phyloP scores from a whole-genome alignment of 1,140 invertebrate genomes.

The Globodera rostochiensis region DNA sequence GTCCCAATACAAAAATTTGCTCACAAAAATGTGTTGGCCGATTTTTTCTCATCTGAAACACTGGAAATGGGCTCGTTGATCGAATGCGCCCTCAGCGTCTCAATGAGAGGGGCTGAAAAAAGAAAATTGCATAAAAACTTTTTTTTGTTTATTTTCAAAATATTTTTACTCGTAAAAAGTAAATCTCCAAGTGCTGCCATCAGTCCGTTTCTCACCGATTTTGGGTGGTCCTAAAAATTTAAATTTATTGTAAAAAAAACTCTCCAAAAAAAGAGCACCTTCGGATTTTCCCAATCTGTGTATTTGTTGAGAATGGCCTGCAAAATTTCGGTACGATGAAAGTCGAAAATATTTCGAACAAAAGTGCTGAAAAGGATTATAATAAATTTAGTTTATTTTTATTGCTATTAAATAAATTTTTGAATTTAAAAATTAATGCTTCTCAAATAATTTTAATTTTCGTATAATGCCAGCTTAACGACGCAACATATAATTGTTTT shows the following conservation, averaged over 20 bases:
- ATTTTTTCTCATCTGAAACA: slow-evolving; percentile 22
- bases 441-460: too few relatives aligned
- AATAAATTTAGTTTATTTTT: too few relatives aligned
- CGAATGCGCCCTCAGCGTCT: slow-evolving; percentile 78
- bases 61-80: slow-evolving; percentile 55
- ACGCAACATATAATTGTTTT: too few relatives aligned
- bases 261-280: slow-evolving; percentile 33
- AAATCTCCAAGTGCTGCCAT: slow-evolving; percentile 88
- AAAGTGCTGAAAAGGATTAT: slow-evolving; percentile 72
- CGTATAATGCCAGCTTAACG: too few relatives aligned
- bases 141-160: slow-evolving; percentile 77
- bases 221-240: slow-evolving; percentile 73
- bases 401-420: too few relatives aligned
- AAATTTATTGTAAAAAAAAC: neutral
- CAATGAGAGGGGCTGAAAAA: slow-evolving; percentile 30
- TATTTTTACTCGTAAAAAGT: slow-evolving; percentile 82
- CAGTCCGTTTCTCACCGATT: slow-evolving; percentile 85
- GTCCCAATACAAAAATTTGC: neutral
- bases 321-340: slow-evolving; percentile 93
- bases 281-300: slow-evolving; percentile 89
- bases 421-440: too few relatives aligned
- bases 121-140: slow-evolving; percentile 73
- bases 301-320: slow-evolving; percentile 96
- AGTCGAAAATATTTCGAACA: slow-evolving; percentile 75
- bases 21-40: slow-evolving; percentile 38